Evolutionary conservation across 1,140 invertebrate species (phyloP).

Genomic region (Bombus superbus): DNA sequence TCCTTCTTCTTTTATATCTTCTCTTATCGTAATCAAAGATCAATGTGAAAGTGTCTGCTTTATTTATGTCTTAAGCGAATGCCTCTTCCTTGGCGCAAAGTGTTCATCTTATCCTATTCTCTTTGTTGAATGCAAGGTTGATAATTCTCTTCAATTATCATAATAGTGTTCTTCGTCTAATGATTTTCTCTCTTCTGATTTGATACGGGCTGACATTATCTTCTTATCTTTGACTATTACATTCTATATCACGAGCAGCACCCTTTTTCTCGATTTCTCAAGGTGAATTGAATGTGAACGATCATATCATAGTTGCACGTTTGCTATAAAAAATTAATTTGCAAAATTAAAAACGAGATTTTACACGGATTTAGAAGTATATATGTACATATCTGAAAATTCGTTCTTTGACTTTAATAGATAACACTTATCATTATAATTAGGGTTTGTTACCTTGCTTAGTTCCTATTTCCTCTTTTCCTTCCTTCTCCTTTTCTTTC

Average conservation of each 20-base stretch:
- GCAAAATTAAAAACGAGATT: neutral
- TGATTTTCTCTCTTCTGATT: neutral
- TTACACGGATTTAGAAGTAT: neutral
- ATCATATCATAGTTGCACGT: neutral
- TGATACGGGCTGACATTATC: slow-evolving; percentile 6
- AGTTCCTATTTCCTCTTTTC: no score
- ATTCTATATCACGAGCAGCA: neutral
- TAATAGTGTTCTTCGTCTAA: neutral
- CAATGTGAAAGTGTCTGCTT: no score
- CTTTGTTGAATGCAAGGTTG: neutral
- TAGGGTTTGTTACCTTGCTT: no score
- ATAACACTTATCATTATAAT: no score
- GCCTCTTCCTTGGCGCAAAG: no score
- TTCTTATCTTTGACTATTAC: slow-evolving; percentile 18
- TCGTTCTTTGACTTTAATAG: neutral
- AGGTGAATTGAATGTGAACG: slow-evolving; percentile 12
- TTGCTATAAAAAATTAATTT: neutral
- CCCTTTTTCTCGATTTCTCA: slow-evolving; percentile 3
- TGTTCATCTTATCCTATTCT: neutral
- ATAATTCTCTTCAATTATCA: neutral
- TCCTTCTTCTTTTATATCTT: neutral
- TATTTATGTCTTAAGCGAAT: no score
- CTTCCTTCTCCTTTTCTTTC: no score
- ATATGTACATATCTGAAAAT: neutral
- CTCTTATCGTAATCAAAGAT: no score